These are phyloP conservation scores for Syritta pipiens DNA, from an alignment of 2,888 invertebrate species.

Conservation along the genomic window DNA sequence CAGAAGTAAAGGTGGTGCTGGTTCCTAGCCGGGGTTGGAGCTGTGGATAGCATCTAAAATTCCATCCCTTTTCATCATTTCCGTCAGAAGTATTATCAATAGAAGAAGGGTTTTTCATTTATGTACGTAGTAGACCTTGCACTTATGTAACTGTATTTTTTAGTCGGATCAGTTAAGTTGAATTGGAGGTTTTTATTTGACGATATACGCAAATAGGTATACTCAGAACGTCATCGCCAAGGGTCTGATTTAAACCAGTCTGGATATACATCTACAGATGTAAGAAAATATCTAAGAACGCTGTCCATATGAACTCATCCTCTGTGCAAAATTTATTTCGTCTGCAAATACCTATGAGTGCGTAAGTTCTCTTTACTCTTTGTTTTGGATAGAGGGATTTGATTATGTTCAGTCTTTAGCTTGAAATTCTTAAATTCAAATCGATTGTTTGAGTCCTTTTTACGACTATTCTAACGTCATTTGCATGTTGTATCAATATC, in stretches of 20 bases:
- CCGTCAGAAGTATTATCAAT: constrained; percentile 22
- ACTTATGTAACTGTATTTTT: constrained; percentile 23
- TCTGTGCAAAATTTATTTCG: background rate
- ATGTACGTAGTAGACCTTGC: constrained; percentile 9
- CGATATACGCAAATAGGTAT: too few relatives aligned
- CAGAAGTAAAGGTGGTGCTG: background rate
- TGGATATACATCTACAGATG: background rate
- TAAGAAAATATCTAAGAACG: constrained; percentile 4
- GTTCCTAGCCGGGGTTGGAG: background rate
- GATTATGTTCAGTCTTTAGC: background rate
- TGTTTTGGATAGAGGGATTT: background rate
- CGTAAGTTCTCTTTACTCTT: background rate
- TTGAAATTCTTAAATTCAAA: background rate
- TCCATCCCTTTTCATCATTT: constrained; percentile 7
- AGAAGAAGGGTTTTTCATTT: constrained; percentile 15
- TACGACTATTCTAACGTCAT: too few relatives aligned
- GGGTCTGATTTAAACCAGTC: constrained; percentile 13
- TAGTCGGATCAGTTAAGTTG: background rate
- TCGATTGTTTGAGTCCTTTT: too few relatives aligned
- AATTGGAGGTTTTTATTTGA: constrained; percentile 15
- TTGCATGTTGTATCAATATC: too few relatives aligned
- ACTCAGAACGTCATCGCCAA: constrained; percentile 17
- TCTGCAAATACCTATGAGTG: background rate
- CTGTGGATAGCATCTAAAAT: constrained; percentile 9
- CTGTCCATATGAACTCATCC: background rate